Evolutionary conservation across 2,113 vertebrate species (phyloP).

Genomic region (Forbesichthys agassizii): DNA sequence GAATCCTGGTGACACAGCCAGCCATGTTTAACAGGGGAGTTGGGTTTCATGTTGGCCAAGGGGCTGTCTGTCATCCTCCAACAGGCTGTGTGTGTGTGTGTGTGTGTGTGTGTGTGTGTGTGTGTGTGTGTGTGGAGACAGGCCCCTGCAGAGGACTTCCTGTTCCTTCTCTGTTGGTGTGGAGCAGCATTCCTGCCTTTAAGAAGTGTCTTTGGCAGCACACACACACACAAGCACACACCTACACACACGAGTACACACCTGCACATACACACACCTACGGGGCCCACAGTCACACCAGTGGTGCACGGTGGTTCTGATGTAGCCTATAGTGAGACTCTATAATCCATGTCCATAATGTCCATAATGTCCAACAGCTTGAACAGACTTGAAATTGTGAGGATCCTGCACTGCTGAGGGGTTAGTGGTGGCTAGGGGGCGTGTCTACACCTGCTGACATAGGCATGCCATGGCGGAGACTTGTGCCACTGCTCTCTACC

Average conservation of each 20-base stretch:
- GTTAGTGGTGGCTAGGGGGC: no score
- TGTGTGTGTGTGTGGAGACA: constrained; percentile 39
- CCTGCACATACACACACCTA: background rate
- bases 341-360: no score
- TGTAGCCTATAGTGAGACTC: no score
- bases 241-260: background rate
- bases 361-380: no score
- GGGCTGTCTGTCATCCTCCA: constrained; percentile 42
- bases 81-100: constrained; percentile 41
- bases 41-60: constrained; percentile 62
- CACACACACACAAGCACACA: constrained; percentile 7
- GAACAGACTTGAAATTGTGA: no score
- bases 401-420: no score
- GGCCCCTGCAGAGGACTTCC: constrained; percentile 65
- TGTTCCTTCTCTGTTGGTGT: constrained; percentile 47
- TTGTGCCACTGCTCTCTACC: no score
- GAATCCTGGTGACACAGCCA: constrained; percentile 59
- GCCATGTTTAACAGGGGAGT: constrained; percentile 67
- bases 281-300: no score
- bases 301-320: no score
- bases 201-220: constrained; percentile 50
- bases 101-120: constrained; percentile 45
- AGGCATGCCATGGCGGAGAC: no score
- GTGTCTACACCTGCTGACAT: no score
- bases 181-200: constrained; percentile 64